Base-by-base conservation (phyloP, 1,140 invertebrate species). In the Drosophila varians region DNA sequence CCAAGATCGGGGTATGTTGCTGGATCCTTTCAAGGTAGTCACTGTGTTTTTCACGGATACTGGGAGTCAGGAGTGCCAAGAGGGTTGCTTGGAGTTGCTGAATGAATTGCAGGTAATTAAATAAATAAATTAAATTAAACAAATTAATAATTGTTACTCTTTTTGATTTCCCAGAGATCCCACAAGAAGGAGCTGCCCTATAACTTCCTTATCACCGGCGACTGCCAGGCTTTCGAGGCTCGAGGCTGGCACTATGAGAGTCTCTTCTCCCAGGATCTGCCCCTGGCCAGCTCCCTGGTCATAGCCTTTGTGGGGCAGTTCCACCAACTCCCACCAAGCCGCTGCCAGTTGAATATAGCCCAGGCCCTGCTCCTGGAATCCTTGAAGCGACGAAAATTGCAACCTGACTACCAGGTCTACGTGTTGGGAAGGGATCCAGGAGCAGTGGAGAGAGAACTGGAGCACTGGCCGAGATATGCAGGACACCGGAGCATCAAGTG, bases 11-110 rank as follows among this genome's bases (percentile, higher is more conserved):
- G 49, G 58, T 6, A 36, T 36, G 9, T 18, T 54, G 14, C 49
- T 90, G 21, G 48, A 71, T 31, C n/a, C 66, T n/a, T n/a, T 42
- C 1, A 57, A 64, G 4, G 71, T 90, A 2, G 23, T 46, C 0
- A 75, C 83, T 49, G 73, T 90, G 8, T 69, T 72, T 19, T 66
- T 90, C 7, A 80, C 80, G 26, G 89, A 90, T 53, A 90, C 89
- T 0, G 78, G 47, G 12, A 72, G 82, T 12, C 43, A 25, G 2
- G 65, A 51, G 19, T 90, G 89, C 46, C 23, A 11, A 1, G 62
- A 78, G 0, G 69, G 80, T 23, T 90, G 89, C 38, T 45, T 60
- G 9, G 36, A 66, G 7, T 12, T 82, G 19, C 49, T 90, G 11
- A 56, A 65, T 3, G 46, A 43, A 1, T 14, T 90, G 66, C 82